A percentile compares a stretch with the other conserved stretches of the same genome.
Conservation (phyloP, 2,113 vertebrate genomes). For the Thryonomys swinderianus region DNA sequence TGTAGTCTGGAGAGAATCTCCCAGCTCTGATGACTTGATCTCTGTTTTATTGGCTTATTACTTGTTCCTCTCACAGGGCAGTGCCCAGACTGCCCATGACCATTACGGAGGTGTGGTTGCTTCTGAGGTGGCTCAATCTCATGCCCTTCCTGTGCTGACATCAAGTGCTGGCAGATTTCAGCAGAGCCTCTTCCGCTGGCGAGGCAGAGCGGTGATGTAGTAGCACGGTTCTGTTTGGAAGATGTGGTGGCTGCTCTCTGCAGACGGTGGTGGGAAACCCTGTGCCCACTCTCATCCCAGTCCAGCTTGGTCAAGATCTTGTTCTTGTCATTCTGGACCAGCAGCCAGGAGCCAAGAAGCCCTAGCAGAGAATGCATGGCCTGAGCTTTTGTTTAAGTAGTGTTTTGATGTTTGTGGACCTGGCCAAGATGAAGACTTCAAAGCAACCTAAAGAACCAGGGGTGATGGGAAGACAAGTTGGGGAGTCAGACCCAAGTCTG, state of each 20-base stretch:
- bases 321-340: neutral
- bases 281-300: neutral
- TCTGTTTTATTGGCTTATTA: slow-evolving; percentile 23
- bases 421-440: slow-evolving; percentile 19
- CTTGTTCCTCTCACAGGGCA: slow-evolving; percentile 25
- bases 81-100: neutral
- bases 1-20: neutral
- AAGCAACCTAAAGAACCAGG: slow-evolving; percentile 39
- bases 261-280: neutral
- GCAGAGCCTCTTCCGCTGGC: neutral
- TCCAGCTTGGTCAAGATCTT: neutral
- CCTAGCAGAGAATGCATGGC: neutral
- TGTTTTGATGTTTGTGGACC: slow-evolving; percentile 21
- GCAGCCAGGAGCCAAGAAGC: neutral
- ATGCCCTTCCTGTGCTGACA: slow-evolving; percentile 72
- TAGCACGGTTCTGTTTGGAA: neutral
- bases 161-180: slow-evolving; percentile 20
- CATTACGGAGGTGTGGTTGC: slow-evolving; percentile 51
- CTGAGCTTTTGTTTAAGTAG: neutral
- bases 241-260: neutral
- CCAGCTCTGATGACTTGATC: neutral
- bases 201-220: slow-evolving; percentile 22
- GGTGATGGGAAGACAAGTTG: neutral
- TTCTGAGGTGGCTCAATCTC: slow-evolving; percentile 64
- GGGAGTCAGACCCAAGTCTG: neutral